phyloP scores from a whole-genome alignment of 2,888 invertebrate species.

The Bombylius major region DNA sequence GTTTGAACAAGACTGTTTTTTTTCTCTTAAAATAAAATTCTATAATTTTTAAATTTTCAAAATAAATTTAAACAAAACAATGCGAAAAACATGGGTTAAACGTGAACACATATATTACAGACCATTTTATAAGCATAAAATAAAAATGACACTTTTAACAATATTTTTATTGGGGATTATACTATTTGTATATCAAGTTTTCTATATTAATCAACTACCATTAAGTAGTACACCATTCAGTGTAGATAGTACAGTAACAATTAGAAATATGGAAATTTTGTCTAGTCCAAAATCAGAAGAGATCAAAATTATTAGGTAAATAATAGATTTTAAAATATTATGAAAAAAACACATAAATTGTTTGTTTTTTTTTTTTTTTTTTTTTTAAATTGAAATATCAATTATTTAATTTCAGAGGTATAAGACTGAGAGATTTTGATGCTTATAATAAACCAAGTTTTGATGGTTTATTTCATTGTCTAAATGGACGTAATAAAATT shows the following conservation, averaged over 20 bases:
- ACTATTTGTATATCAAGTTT: constrained; percentile 32
- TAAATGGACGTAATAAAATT: constrained; percentile 38
- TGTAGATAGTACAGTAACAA: constrained; percentile 20
- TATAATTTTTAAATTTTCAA: too few species aligned
- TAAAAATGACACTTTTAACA: constrained; percentile 33
- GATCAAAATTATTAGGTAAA: constrained; percentile 11
- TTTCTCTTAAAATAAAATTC: too few species aligned
- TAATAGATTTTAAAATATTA: not conserved
- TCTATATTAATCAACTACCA: constrained; percentile 36
- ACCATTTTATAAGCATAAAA: constrained; percentile 36
- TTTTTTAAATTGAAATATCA: not conserved
- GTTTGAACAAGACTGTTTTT: too few species aligned
- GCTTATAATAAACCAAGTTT: constrained; percentile 37
- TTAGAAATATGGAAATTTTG: not conserved
- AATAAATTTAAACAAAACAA: constrained; percentile 4
- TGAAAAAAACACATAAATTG: not conserved
- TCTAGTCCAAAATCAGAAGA: constrained; percentile 1
- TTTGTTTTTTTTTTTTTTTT: constrained; percentile 1
- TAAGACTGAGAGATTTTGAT: constrained; percentile 33
- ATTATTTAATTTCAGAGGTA: constrained; percentile 26
- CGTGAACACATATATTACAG: constrained; percentile 35
- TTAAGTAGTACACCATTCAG: constrained; percentile 28
- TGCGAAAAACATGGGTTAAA: constrained; percentile 36
- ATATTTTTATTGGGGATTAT: constrained; percentile 34
- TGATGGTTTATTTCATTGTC: constrained; percentile 37